A percentile compares a stretch with the other conserved stretches of the same genome.
Evolutionary conservation across 2,888 invertebrate genomes (phyloP).

Genomic region (Cataglyphis livida): DNA sequence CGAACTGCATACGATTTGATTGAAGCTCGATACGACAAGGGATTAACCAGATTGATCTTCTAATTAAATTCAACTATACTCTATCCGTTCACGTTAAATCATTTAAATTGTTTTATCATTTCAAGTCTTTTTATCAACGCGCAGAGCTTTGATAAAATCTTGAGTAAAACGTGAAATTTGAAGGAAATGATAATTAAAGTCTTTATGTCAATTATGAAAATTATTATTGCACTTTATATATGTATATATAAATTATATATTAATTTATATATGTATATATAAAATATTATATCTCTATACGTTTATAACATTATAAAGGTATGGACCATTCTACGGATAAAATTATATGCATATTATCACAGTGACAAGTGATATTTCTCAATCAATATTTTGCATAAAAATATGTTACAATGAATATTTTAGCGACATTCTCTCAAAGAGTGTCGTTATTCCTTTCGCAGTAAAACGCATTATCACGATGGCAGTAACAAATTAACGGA

Average conservation of each 20-base stretch:
- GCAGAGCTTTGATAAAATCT: not conserved
- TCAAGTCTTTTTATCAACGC: not conserved
- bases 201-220: not conserved
- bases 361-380: not conserved
- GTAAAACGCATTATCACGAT: constrained; percentile 34
- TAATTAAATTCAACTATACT: not conserved
- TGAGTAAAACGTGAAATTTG: not conserved
- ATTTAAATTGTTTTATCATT: not conserved
- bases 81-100: not conserved
- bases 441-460: not conserved
- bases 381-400: not conserved
- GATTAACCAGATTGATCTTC: not conserved
- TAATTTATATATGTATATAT: not conserved
- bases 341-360: not conserved
- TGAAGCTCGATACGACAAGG: not conserved
- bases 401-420: constrained; percentile 3
- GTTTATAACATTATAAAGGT: not conserved
- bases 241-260: not conserved
- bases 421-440: not conserved
- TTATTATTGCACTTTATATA: not conserved
- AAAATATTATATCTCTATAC: not conserved
- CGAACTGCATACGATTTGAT: constrained; percentile 30
- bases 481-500: constrained; percentile 50
- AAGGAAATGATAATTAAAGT: too few relatives aligned
- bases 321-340: not conserved